phyloP scores from a whole-genome alignment of 2,113 vertebrate species.

The Beaufortia kweichowensis region DNA sequence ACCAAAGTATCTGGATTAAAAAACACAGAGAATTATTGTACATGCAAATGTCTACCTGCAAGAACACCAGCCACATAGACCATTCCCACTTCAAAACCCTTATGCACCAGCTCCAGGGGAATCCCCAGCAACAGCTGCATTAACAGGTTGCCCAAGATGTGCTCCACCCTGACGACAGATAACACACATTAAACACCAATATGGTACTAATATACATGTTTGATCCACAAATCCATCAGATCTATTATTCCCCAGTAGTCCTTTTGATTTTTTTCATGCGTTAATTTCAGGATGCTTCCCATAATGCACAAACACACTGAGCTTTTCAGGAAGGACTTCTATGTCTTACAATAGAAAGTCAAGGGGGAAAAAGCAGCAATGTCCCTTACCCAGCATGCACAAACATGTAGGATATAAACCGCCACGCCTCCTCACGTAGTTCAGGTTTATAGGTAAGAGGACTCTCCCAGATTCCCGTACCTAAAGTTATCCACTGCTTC shows the following conservation, averaged over 20 bases:
- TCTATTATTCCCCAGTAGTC: background rate
- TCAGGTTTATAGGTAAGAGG: slow-evolving; percentile 79
- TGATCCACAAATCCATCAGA: background rate
- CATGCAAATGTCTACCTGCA: slow-evolving; percentile 73
- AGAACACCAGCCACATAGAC: slow-evolving; percentile 86
- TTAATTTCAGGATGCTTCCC: background rate
- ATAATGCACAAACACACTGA: background rate
- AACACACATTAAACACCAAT: background rate
- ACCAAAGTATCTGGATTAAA: no score
- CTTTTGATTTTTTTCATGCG: background rate
- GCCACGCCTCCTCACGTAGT: slow-evolving; percentile 81
- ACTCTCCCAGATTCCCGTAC: slow-evolving; percentile 77
- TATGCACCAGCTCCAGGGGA: slow-evolving; percentile 88
- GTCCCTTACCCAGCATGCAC: slow-evolving; percentile 87
- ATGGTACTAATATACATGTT: background rate
- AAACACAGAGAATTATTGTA: background rate
- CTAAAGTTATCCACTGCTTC: slow-evolving; percentile 87
- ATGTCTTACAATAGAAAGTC: background rate
- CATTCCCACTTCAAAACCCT: slow-evolving; percentile 86
- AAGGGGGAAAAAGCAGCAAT: background rate
- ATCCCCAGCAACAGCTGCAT: slow-evolving; percentile 87
- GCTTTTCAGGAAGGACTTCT: background rate
- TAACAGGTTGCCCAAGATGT: slow-evolving; percentile 84
- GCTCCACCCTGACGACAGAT: slow-evolving; percentile 85
- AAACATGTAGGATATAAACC: slow-evolving; percentile 91